Evolutionary conservation across 2,797 vertebrate genomes (phyloP), one percentile per base, ranked within the genome.

Genomic region (Astyanax mexicanus): DNA sequence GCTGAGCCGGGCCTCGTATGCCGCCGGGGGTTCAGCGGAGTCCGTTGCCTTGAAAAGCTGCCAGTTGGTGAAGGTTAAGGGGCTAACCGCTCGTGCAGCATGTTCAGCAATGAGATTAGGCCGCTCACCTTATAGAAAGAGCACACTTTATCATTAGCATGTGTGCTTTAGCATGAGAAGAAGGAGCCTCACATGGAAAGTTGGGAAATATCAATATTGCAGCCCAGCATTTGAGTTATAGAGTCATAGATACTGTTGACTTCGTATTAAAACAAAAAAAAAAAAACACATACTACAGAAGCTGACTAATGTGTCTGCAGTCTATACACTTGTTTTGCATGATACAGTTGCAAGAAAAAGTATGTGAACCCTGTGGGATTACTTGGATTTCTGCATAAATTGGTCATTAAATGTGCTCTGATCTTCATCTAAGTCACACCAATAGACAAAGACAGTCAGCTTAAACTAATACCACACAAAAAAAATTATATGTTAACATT

Each of bases 61-160:
- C 62, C 75, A 80, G 62, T 42, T 79, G 61, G 72, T 47, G 49
- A 61, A 77, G 80, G 77, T 80, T 70, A 75, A 81, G 67, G 77
- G 70, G 49, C 42, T 70, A 32, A 52, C 32, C 25, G 37, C 70
- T 32, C 42, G 37, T 35, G 49, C 66, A 64, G 69, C 69, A 58
- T 79, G 64, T 61, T 74, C 54, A 9, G 35, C 55, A 23, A 66
- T 27, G n/a, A 62, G 77, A 81, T 80, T 72, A 75, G 61, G 66
- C 52, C 38, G 61, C 58, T 76, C 52, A 57, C 52, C 69, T 74
- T 60, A 69, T 7, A 4, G 19, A 44, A 35, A 38, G 42, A 8
- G 10, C n/a, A 9, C 55, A 11, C 57, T n/a, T 3, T 40, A n/a
- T 47, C 11, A 35, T 32, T 71, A 68, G 32, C 11, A 5, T 40